These are phyloP conservation scores for Vanacampus margaritifer DNA, from an alignment of 2,113 vertebrate genomes.

Conservation along the genomic window DNA sequence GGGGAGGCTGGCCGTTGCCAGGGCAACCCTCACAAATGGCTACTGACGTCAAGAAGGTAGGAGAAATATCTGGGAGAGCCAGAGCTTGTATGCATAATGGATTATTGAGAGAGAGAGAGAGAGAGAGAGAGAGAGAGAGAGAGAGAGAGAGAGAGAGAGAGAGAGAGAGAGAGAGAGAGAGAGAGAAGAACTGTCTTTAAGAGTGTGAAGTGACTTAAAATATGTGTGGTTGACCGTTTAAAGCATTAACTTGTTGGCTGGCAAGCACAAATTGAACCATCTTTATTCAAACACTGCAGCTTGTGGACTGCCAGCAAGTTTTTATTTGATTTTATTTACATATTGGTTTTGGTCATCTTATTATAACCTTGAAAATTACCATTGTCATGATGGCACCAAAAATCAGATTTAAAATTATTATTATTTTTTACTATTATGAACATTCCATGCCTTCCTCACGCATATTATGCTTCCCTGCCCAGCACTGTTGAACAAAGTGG, in stretches of 20 bases:
- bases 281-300: slow-evolving; percentile 11
- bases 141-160: too few species aligned
- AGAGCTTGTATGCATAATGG: slow-evolving; percentile 80
- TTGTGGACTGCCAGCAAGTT: neutral
- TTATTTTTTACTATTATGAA: too few species aligned
- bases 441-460: neutral
- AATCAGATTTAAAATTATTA: too few species aligned
- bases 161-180: slow-evolving; percentile 46
- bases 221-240: slow-evolving; percentile 52
- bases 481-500: neutral
- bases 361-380: neutral
- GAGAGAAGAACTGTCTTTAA: slow-evolving; percentile 60
- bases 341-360: neutral
- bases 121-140: slow-evolving; percentile 25
- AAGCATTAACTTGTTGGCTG: slow-evolving; percentile 44
- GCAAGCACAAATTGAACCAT: slow-evolving; percentile 24
- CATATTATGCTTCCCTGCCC: neutral
- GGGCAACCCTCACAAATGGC: slow-evolving; percentile 87
- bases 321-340: neutral
- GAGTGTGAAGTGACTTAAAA: slow-evolving; percentile 73
- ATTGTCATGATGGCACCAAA: too few species aligned
- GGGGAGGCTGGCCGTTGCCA: slow-evolving; percentile 85
- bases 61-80: slow-evolving; percentile 80
- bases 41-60: slow-evolving; percentile 88
- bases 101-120: slow-evolving; percentile 71